Evolutionary conservation across 2,888 invertebrate species (phyloP).

Genomic region (Chrysina gloriosa): DNA sequence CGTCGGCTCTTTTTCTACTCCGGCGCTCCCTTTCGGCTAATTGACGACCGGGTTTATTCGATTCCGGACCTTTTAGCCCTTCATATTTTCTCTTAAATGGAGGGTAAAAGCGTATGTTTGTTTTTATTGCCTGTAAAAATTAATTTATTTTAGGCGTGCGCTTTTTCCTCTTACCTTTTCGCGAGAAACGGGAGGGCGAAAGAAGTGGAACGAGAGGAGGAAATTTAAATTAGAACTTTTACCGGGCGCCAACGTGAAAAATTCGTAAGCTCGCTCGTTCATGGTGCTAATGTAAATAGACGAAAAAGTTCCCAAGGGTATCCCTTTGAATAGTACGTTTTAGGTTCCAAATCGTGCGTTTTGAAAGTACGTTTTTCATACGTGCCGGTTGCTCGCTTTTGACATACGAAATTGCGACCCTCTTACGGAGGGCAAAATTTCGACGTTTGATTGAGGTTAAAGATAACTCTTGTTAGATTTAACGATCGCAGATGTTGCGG

Average conservation of each 20-base stretch:
- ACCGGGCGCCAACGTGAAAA: neutral
- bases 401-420: too few relatives aligned
- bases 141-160: conserved; percentile 15
- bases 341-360: too few relatives aligned
- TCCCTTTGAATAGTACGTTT: too few relatives aligned
- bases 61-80: conserved; percentile 26
- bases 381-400: too few relatives aligned
- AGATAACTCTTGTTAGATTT: too few relatives aligned
- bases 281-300: neutral
- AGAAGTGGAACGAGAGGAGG: neutral
- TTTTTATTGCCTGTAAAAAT: conserved; percentile 35
- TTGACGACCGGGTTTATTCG: conserved; percentile 35
- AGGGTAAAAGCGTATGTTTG: conserved; percentile 26
- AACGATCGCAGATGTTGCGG: too few relatives aligned
- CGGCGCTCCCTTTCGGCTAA: conserved; percentile 27
- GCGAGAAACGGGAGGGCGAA: neutral
- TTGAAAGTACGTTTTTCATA: too few relatives aligned
- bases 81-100: conserved; percentile 32
- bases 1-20: conserved; percentile 28
- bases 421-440: too few relatives aligned
- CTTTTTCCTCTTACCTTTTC: neutral
- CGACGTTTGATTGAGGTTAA: too few relatives aligned
- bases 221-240: conserved; percentile 1
- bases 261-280: neutral
- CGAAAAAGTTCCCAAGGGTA: too few relatives aligned